Percentiles rank a stretch among this genome's conserved stretches.
Evolutionary conservation across 1,140 invertebrate genomes (phyloP).

Genomic region (Ceratitis capitata): DNA sequence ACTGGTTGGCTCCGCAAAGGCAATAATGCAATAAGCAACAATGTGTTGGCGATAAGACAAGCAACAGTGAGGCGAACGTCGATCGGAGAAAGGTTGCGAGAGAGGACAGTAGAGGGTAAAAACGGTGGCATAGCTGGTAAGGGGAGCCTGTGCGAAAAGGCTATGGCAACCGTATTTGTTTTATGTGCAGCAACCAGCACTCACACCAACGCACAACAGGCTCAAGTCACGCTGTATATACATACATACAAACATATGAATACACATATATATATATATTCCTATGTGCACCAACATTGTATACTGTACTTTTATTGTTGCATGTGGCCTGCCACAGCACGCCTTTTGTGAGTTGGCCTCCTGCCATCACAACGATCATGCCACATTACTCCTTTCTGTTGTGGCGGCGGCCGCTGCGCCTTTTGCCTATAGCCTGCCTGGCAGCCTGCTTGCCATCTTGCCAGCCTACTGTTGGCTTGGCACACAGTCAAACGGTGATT

Average conservation of each 20-base stretch:
- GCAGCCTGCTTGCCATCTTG: too few species aligned
- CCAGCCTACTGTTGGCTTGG: background rate
- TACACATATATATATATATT: background rate
- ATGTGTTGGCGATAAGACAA: background rate
- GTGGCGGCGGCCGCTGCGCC: background rate
- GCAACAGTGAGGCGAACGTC: background rate
- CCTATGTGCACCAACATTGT: background rate
- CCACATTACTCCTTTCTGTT: slow-evolving; percentile 25
- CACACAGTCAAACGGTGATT: slow-evolving; percentile 1
- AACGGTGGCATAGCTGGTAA: background rate
- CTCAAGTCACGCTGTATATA: background rate
- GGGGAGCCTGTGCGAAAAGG: background rate
- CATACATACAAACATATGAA: background rate
- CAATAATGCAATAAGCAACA: background rate
- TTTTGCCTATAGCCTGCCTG: background rate
- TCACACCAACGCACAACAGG: background rate
- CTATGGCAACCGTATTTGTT: background rate
- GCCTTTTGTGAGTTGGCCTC: slow-evolving; percentile 21
- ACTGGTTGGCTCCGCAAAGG: slow-evolving; percentile 7
- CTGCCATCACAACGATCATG: slow-evolving; percentile 24
- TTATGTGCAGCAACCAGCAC: background rate
- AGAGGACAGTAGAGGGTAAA: background rate
- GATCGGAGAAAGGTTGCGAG: background rate
- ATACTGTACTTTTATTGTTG: background rate
- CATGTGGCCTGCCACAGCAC: background rate